phyloP scores from a whole-genome alignment of 1,140 invertebrate species.

The Leptoteleia sp. region DNA sequence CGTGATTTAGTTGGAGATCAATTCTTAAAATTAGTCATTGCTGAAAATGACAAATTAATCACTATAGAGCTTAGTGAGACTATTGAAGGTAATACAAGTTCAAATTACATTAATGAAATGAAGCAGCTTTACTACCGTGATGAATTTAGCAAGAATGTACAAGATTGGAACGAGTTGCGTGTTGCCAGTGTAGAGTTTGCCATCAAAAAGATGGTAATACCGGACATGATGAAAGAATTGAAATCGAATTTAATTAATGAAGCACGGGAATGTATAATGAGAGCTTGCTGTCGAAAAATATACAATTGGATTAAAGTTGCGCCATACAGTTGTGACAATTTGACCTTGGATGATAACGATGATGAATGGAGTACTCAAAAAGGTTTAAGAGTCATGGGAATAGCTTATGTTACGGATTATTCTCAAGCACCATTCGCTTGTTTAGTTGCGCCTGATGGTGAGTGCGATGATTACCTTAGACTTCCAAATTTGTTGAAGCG shows the following conservation, averaged over 20 bases:
- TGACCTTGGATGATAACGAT: constrained; percentile 90
- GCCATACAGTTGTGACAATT: constrained; percentile 89
- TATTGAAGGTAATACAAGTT: constrained; percentile 88
- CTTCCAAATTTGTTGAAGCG: constrained; percentile 92
- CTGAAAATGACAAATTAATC: constrained; percentile 93
- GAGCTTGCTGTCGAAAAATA: constrained; percentile 90
- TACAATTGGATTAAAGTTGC: constrained; percentile 95
- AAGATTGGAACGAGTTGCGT: constrained; percentile 97
- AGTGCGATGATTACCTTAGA: constrained; percentile 94
- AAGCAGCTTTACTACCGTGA: constrained; percentile 95
- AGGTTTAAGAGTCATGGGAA: constrained; percentile 92
- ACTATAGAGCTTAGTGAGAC: constrained; percentile 87
- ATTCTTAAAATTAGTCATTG: constrained; percentile 91
- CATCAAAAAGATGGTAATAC: constrained; percentile 90
- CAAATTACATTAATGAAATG: constrained; percentile 93
- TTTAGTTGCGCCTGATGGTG: constrained; percentile 92
- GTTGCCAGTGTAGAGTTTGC: constrained; percentile 94
- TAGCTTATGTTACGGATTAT: constrained; percentile 93
- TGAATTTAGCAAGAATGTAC: constrained; percentile 97
- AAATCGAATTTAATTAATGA: constrained; percentile 90
- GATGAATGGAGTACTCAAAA: constrained; percentile 94
- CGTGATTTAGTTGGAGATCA: constrained; percentile 94
- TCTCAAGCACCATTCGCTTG: constrained; percentile 94
- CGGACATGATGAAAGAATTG: constrained; percentile 94
- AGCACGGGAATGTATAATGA: constrained; percentile 93